Evolutionary conservation across 2,888 invertebrate species (phyloP), one percentile per base, ranked within the genome.

Genomic region (Chymomyza fuscimana): DNA sequence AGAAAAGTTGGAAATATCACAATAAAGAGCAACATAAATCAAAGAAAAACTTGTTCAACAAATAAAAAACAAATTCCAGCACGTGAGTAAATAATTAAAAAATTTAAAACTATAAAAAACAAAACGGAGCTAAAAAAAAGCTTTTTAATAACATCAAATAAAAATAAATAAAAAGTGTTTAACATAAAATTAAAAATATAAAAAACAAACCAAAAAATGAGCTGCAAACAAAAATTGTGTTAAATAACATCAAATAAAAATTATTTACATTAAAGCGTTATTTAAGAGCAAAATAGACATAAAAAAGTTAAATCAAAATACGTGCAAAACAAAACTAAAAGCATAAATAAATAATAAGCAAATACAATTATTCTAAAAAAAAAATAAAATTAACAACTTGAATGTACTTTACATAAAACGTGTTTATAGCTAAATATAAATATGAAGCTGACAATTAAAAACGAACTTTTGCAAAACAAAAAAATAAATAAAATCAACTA

Each of bases 201-300:
- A 32, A 4, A 36, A 46, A 12, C 12, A 29, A 52, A 15, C 1
- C 1, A 7, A 32, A 32, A 32, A 32, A 32, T 9, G 32, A 32
- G 32, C 32, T 32, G 32, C 32, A 5, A 22, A 65, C 40, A 36
- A 5, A 50, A 61, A 67, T 36, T 50, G 16, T 36, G 36, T 16
- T 36, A 15, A 32, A 64, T 50, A 66, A 62, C n/a, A 63, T 59
- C n/a, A n/a, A 22, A 1, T n/a, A 32, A 63, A 59, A 10, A 40
- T 12, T 15, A n/a, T 19, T 29, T 32, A 32, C 7, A 5, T 32
- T 32, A 3, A 32, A 63, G 5, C 9, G n/a, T 25, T 36, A 58
- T 5, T 2, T n/a, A 19, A 29, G 16, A 36, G 52, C 3, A 3
- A 60, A n/a, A 52, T 2, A 46, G 12, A 25, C 1, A 9, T 15